Evolutionary conservation across 2,888 invertebrate species (phyloP).

Genomic region (Acanthosepion lycidas): DNA sequence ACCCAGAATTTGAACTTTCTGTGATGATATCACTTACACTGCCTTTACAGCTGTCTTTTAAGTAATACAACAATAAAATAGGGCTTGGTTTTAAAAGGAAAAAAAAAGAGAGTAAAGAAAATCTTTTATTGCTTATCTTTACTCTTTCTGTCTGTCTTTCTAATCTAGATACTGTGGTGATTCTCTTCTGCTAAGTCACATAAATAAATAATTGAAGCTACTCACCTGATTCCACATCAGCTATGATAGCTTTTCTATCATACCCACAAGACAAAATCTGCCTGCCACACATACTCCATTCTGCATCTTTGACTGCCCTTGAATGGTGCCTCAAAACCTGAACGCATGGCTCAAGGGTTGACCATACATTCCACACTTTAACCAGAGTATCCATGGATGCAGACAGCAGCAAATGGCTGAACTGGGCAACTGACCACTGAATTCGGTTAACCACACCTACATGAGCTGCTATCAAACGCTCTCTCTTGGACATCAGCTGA

Average conservation of each 20-base stretch:
- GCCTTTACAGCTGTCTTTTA: no score
- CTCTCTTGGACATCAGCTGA: not conserved
- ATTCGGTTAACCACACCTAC: constrained; percentile 66
- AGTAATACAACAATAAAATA: no score
- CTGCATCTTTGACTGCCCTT: constrained; percentile 71
- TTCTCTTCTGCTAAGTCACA: no score
- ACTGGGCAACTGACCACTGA: constrained; percentile 67
- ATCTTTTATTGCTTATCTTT: no score
- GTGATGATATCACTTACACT: no score
- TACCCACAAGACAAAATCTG: constrained; percentile 70
- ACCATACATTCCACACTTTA: constrained; percentile 72
- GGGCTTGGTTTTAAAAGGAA: no score
- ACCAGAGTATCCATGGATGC: constrained; percentile 71
- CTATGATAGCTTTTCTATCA: constrained; percentile 68
- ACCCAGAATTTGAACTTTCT: no score
- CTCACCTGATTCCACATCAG: constrained; percentile 72
- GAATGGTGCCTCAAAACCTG: constrained; percentile 60
- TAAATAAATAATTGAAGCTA: no score
- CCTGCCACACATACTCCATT: constrained; percentile 69
- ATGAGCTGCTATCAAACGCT: constrained; percentile 57
- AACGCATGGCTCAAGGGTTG: constrained; percentile 60
- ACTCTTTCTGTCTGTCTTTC: no score
- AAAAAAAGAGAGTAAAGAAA: no score
- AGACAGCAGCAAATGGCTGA: constrained; percentile 71
- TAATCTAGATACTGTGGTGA: no score